Evolutionary conservation across 1,140 invertebrate species (phyloP).

Genomic region (Trachymyrmex septentrionalis): DNA sequence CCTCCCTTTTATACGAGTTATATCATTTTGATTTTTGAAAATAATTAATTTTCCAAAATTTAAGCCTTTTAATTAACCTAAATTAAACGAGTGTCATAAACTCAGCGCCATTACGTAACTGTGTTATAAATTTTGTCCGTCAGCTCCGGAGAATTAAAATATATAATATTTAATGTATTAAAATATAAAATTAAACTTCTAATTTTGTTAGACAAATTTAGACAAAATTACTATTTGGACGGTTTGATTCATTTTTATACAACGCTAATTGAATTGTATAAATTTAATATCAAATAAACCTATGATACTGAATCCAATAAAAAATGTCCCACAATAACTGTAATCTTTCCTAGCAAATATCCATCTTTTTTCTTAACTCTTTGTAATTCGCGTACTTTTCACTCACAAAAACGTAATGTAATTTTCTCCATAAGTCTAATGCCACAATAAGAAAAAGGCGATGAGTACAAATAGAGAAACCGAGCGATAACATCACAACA

Average conservation of each 20-base stretch:
- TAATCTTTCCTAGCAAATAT: slow-evolving; percentile 33
- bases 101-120: too few relatives aligned
- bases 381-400: slow-evolving; percentile 29
- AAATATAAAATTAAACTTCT: not conserved
- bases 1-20: too few relatives aligned
- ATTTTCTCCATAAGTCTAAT: slow-evolving; percentile 13
- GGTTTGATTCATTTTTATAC: not conserved
- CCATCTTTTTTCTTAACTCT: slow-evolving; percentile 50
- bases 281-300: slow-evolving; percentile 1
- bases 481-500: slow-evolving; percentile 29
- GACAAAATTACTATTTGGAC: not conserved
- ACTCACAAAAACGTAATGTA: not conserved
- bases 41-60: too few relatives aligned
- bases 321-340: slow-evolving; percentile 14
- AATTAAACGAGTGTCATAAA: too few relatives aligned
- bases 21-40: too few relatives aligned
- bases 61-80: too few relatives aligned
- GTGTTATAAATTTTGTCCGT: too few relatives aligned
- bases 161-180: too few relatives aligned
- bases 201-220: not conserved
- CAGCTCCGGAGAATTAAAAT: too few relatives aligned
- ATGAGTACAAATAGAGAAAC: slow-evolving; percentile 27
- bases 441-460: slow-evolving; percentile 7
- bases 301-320: not conserved
- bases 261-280: not conserved